Evolutionary conservation across 2,888 invertebrate species (phyloP).

Genomic region (Scrobipalpa atriplicella): DNA sequence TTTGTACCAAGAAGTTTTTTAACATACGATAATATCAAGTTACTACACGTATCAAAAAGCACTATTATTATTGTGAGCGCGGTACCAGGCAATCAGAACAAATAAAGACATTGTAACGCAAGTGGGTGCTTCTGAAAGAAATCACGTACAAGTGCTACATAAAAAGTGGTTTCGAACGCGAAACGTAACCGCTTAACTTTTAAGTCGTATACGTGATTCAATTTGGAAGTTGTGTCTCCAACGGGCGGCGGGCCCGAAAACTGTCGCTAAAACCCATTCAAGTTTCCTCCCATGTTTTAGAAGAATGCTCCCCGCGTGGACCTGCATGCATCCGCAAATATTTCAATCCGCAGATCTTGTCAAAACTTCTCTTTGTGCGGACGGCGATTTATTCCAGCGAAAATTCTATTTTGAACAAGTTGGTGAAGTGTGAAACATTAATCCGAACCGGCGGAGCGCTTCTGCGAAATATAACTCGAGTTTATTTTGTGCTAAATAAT

Average conservation of each 20-base stretch:
- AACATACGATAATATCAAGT: background rate
- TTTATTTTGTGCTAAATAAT: conserved; percentile 2
- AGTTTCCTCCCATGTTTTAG: conserved; percentile 69
- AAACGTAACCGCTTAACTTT: conserved; percentile 80
- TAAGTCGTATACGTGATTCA: conserved; percentile 82
- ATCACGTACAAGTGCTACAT: conserved; percentile 71
- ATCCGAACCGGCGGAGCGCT: conserved; percentile 4
- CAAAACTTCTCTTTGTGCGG: conserved; percentile 25
- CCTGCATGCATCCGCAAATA: conserved; percentile 31
- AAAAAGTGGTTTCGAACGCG: conserved; percentile 74
- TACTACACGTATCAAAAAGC: background rate
- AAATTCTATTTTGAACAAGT: conserved; percentile 12
- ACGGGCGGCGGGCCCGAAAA: conserved; percentile 51
- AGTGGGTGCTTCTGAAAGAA: conserved; percentile 63
- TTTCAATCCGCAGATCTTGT: conserved; percentile 32
- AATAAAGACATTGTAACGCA: conserved; percentile 65
- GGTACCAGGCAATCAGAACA: conserved; percentile 50
- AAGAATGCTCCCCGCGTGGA: conserved; percentile 46
- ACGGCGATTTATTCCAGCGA: conserved; percentile 29
- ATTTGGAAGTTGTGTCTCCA: conserved; percentile 76
- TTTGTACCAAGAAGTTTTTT: no score
- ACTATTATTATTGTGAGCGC: background rate
- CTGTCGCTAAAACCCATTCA: conserved; percentile 70
- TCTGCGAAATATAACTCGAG: background rate
- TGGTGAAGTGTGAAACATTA: conserved; percentile 12